Percentiles rank a stretch among this genome's conserved stretches.
Evolutionary conservation across 2,797 vertebrate genomes (phyloP).

Genomic region (Myiotriccus ornatus): DNA sequence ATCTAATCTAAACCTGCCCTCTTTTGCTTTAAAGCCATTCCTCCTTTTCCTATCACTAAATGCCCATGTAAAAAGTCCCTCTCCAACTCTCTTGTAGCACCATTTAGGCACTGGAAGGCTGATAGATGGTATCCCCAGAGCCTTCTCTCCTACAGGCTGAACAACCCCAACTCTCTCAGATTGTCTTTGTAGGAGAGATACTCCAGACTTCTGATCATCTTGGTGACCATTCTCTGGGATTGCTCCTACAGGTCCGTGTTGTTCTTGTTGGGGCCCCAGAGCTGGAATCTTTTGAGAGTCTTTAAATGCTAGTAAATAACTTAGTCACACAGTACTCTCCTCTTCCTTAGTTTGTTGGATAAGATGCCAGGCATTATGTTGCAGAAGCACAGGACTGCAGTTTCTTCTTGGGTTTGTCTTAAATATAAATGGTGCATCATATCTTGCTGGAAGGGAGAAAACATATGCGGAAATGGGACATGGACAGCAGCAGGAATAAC

Average conservation of each 20-base stretch:
- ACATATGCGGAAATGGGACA: not conserved
- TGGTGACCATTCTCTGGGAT: not conserved
- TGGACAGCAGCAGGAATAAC: not conserved
- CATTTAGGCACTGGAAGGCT: not conserved
- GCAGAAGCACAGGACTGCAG: not conserved
- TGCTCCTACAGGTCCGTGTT: not conserved
- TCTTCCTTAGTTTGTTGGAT: not conserved
- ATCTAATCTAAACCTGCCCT: not conserved
- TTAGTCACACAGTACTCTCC: not conserved
- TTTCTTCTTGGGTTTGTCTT: not conserved
- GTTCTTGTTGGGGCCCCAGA: not conserved
- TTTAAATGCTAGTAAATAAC: not conserved
- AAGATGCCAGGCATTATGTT: not conserved
- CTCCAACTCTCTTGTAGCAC: too few species aligned
- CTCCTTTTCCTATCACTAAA: not conserved
- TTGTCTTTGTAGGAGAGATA: not conserved
- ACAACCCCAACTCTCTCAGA: not conserved
- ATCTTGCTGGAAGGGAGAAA: not conserved
- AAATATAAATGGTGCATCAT: not conserved
- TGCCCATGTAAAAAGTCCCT: not conserved
- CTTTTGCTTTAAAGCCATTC: not conserved
- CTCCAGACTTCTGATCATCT: not conserved
- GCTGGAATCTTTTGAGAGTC: not conserved
- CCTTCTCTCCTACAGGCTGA: not conserved
- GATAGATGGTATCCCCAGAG: not conserved